These are phyloP conservation scores for silkworm (Bombyx mori) DNA, from an alignment of 1,140 invertebrate genomes.

Conservation along the genomic window DNA sequence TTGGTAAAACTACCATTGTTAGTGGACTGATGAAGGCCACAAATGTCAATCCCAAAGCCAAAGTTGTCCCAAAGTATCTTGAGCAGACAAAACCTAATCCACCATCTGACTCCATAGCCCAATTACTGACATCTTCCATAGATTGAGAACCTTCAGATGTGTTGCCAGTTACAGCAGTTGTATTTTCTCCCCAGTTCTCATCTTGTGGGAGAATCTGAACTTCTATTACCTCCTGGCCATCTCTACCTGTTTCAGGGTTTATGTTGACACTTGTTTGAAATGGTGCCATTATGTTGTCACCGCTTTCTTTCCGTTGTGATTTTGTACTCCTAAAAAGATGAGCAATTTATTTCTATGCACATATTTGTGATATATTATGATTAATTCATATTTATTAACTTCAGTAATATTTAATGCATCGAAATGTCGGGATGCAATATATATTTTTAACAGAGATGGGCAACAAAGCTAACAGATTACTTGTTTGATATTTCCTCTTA, in stretches of 20 bases:
- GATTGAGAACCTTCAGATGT: conserved; percentile 96
- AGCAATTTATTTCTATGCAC: not conserved
- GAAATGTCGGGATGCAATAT: too few species aligned
- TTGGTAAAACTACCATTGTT: conserved; percentile 94
- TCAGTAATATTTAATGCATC: not conserved
- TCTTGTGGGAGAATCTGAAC: conserved; percentile 95
- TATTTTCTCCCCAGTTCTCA: conserved; percentile 98
- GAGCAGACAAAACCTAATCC: conserved; percentile 83
- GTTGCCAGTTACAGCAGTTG: conserved; percentile 96
- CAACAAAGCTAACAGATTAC: too few species aligned
- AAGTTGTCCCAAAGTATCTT: conserved; percentile 82
- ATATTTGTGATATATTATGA: not conserved
- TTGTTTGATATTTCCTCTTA: too few species aligned
- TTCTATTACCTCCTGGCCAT: conserved; percentile 88
- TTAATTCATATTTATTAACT: not conserved
- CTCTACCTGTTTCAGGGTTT: conserved; percentile 76
- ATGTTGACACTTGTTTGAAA: conserved; percentile 87
- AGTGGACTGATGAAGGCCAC: conserved; percentile 92
- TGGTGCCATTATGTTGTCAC: conserved; percentile 76
- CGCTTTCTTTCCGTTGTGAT: conserved; percentile 57
- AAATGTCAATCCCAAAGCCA: conserved; percentile 83
- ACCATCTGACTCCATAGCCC: conserved; percentile 81
- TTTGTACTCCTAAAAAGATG: conserved; percentile 57
- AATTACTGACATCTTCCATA: conserved; percentile 89
- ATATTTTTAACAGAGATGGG: too few species aligned